phyloP scores from a whole-genome alignment of 2,888 invertebrate genomes.

The Lordiphosa fenestrarum region DNA sequence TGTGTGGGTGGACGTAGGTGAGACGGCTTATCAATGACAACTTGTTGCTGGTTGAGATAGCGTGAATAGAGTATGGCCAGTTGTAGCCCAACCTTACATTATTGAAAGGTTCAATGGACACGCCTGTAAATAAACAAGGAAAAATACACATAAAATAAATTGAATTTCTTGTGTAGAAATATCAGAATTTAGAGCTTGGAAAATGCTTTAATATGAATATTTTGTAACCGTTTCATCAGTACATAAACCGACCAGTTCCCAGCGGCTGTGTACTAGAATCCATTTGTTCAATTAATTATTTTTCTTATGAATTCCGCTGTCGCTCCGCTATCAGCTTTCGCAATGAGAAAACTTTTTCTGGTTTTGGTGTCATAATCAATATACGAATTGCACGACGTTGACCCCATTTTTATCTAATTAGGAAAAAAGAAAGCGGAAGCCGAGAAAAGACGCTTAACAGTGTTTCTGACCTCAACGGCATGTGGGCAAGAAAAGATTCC shows the following conservation, averaged over 20 bases:
- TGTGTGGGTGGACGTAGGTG: background rate
- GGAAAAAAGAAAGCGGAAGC: slow-evolving; percentile 5
- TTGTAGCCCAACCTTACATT: slow-evolving; percentile 50
- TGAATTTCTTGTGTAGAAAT: background rate
- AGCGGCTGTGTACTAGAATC: too few relatives aligned
- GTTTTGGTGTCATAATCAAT: slow-evolving; percentile 22
- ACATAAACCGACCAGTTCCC: too few relatives aligned
- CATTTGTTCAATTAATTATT: too few relatives aligned
- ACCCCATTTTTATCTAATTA: slow-evolving; percentile 32
- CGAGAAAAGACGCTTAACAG: slow-evolving; percentile 15
- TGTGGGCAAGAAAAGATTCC: slow-evolving; percentile 49
- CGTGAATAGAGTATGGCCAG: slow-evolving; percentile 31
- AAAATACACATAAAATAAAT: slow-evolving; percentile 12
- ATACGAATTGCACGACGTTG: slow-evolving; percentile 4
- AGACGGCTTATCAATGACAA: slow-evolving; percentile 24
- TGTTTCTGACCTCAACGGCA: slow-evolving; percentile 5
- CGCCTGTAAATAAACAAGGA: slow-evolving; percentile 22
- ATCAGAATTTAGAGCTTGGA: too few relatives aligned
- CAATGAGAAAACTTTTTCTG: slow-evolving; percentile 30
- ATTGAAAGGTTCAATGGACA: slow-evolving; percentile 34
- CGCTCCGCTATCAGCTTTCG: background rate
- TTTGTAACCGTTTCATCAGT: too few relatives aligned
- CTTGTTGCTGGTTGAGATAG: slow-evolving; percentile 33
- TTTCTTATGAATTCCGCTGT: too few relatives aligned
- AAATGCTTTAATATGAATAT: too few relatives aligned